These are phyloP conservation scores for Desoria tigrina DNA, from an alignment of 2,888 invertebrate genomes.

Conservation along the genomic window DNA sequence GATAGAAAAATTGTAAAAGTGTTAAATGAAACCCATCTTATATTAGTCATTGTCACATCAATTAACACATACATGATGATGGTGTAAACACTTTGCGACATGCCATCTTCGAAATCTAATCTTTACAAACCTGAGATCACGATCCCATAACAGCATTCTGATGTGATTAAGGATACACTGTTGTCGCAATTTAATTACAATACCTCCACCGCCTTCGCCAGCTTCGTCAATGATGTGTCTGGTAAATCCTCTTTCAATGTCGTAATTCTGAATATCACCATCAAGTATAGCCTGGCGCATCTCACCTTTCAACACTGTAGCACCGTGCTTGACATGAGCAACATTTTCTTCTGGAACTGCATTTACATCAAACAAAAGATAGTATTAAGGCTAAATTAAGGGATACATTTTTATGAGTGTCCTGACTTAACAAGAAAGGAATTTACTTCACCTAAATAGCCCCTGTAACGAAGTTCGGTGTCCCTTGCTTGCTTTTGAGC, in stretches of 20 bases:
- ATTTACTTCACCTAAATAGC: slow-evolving; percentile 75
- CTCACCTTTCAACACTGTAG: slow-evolving; percentile 87
- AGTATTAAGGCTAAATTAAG: background rate
- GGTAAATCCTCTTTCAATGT: slow-evolving; percentile 90
- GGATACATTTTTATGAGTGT: too few species aligned
- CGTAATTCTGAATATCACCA: slow-evolving; percentile 82
- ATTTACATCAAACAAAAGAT: slow-evolving; percentile 19
- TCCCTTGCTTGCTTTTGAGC: slow-evolving; percentile 77
- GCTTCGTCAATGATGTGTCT: slow-evolving; percentile 76
- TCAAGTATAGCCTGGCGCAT: slow-evolving; percentile 84
- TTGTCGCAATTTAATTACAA: slow-evolving; percentile 76
- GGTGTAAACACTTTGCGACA: too few species aligned
- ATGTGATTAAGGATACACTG: slow-evolving; percentile 92
- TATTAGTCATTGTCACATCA: too few species aligned
- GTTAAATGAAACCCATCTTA: too few species aligned
- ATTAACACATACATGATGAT: too few species aligned
- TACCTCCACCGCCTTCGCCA: slow-evolving; percentile 65
- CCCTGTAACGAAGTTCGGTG: slow-evolving; percentile 80
- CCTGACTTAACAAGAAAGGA: too few species aligned
- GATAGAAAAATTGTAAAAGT: too few species aligned
- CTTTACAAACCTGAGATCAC: slow-evolving; percentile 64
- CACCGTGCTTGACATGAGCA: slow-evolving; percentile 75
- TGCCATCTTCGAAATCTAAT: too few species aligned
- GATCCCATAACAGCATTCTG: slow-evolving; percentile 89
- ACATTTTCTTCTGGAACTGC: slow-evolving; percentile 89